Evolutionary conservation across 2,113 vertebrate species (phyloP).

Genomic region (Vireo altiloquus): DNA sequence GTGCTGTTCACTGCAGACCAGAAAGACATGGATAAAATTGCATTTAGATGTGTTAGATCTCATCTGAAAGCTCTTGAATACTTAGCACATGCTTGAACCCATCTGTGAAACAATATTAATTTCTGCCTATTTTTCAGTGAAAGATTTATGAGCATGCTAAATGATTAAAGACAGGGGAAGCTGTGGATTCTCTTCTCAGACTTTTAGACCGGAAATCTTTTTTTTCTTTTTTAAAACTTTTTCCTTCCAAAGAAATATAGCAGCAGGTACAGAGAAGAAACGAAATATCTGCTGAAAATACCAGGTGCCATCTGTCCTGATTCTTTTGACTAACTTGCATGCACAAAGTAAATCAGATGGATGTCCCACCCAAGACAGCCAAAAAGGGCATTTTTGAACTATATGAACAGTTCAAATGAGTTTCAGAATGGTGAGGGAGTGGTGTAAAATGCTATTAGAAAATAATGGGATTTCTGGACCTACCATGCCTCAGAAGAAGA

Average conservation of each 20-base stretch:
- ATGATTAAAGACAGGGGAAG: not conserved
- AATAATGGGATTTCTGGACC: constrained; percentile 49
- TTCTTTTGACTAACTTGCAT: constrained; percentile 41
- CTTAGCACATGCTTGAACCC: not conserved
- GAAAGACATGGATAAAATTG: not conserved
- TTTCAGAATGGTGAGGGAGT: constrained; percentile 40
- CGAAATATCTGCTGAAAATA: constrained; percentile 1
- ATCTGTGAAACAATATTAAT: not conserved
- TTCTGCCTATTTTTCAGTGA: constrained; percentile 2
- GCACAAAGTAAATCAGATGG: constrained; percentile 25
- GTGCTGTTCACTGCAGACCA: not conserved
- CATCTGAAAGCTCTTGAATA: constrained; percentile 20
- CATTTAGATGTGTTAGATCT: not conserved
- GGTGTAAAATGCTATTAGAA: constrained; percentile 30
- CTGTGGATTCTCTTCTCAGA: not conserved
- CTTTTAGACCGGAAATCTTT: not conserved
- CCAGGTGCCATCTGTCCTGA: not conserved
- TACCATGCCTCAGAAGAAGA: constrained; percentile 3
- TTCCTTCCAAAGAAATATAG: not conserved
- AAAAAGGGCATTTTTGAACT: not conserved
- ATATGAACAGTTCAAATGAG: constrained; percentile 6
- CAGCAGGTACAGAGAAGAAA: not conserved
- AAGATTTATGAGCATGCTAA: not conserved
- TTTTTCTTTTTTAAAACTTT: not conserved
- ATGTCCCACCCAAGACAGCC: not conserved